Evolutionary conservation across 2,888 invertebrate species (phyloP).

Genomic region (Idaea biselata): DNA sequence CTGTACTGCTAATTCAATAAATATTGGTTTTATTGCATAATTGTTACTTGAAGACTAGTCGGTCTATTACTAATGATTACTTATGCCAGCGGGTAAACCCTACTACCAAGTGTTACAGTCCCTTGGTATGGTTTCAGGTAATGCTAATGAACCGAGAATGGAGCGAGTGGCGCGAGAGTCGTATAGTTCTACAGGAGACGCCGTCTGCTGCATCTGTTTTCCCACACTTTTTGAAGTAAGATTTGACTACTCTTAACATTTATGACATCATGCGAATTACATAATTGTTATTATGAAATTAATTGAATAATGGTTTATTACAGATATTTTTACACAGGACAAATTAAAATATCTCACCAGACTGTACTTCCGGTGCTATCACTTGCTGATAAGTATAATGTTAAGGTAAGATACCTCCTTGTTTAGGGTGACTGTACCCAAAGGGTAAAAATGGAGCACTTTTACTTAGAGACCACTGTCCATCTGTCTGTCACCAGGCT

Average conservation of each 20-base stretch:
- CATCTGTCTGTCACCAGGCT: too few species aligned
- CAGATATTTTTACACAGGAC: conserved; percentile 93
- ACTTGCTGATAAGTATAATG: conserved; percentile 96
- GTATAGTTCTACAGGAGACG: conserved; percentile 92
- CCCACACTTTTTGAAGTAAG: conserved; percentile 89
- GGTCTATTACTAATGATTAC: too few species aligned
- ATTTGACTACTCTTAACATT: conserved; percentile 3
- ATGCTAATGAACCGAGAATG: conserved; percentile 97
- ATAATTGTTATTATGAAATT: conserved; percentile 4
- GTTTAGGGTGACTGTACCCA: too few species aligned
- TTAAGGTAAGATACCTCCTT: conserved; percentile 85
- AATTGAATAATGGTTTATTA: conserved; percentile 16
- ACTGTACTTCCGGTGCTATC: conserved; percentile 93
- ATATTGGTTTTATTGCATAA: too few species aligned
- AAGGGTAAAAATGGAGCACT: too few species aligned
- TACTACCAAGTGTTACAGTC: too few species aligned
- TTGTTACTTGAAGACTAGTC: too few species aligned
- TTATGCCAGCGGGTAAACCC: too few species aligned
- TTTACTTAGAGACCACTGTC: too few species aligned
- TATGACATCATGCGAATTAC: conserved; percentile 1
- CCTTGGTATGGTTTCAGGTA: conserved; percentile 76
- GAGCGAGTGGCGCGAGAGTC: conserved; percentile 93
- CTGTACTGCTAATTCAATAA: too few species aligned
- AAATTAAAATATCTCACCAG: conserved; percentile 90
- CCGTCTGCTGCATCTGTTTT: conserved; percentile 92